Evolutionary conservation across 2,113 vertebrate genomes (phyloP).

Genomic region (Odontophorus gujanensis): DNA sequence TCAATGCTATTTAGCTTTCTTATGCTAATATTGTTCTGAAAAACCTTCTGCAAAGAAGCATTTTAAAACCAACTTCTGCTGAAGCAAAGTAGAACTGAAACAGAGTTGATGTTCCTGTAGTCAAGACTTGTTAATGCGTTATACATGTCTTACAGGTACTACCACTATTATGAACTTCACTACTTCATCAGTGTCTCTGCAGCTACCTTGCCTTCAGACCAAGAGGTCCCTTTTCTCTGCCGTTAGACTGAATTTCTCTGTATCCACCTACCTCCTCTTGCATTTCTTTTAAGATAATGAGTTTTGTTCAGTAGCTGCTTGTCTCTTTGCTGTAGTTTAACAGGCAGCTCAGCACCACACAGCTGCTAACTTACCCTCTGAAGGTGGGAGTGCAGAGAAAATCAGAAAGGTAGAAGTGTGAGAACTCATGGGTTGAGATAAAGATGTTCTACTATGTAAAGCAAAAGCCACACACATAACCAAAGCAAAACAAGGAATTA

Average conservation of each 20-base stretch:
- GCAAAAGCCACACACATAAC: background rate
- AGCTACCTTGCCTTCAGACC: background rate
- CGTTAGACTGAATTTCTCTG: background rate
- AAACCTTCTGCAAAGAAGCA: background rate
- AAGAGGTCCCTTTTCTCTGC: background rate
- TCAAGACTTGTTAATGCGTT: background rate
- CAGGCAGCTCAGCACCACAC: background rate
- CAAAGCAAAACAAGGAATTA: background rate
- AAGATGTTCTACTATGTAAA: background rate
- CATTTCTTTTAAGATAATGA: background rate
- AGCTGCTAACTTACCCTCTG: background rate
- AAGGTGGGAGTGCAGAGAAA: background rate
- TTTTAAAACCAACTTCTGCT: background rate
- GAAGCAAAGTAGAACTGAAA: background rate
- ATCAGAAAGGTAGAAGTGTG: background rate
- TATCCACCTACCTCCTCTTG: background rate
- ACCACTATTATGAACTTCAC: background rate
- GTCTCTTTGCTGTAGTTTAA: background rate
- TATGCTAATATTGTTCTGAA: background rate
- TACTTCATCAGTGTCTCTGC: background rate
- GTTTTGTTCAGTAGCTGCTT: background rate
- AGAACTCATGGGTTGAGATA: background rate
- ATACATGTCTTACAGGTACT: background rate
- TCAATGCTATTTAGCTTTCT: background rate
- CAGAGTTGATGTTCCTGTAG: background rate